phyloP scores from a whole-genome alignment of 2,888 invertebrate species.

The Drosophila birchii region DNA sequence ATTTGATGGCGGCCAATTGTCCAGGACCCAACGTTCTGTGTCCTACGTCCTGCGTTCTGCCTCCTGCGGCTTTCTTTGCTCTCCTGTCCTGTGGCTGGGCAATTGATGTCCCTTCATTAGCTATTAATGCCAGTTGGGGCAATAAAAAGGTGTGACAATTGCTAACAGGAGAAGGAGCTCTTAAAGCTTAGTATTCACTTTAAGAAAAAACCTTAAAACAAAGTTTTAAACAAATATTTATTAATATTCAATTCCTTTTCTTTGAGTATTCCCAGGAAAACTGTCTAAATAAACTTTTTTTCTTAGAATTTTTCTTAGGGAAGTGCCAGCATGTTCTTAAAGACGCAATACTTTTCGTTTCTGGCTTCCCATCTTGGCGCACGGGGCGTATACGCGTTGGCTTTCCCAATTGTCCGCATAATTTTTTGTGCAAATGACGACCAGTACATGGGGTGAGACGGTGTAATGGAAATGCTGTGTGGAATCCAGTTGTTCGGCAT shows the following conservation, averaged over 20 bases:
- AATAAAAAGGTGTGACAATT: conserved; percentile 77
- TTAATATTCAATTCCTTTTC: not conserved
- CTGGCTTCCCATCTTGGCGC: not conserved
- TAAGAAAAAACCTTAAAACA: not conserved
- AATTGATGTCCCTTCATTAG: conserved; percentile 71
- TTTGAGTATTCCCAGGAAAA: not conserved
- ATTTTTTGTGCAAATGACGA: conserved; percentile 31
- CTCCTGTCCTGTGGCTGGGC: conserved; percentile 19
- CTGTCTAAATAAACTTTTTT: not conserved
- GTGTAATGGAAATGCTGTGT: not conserved
- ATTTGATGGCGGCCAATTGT: conserved; percentile 37
- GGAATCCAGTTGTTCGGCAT: not conserved
- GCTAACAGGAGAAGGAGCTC: conserved; percentile 11
- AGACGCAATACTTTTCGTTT: too few species aligned
- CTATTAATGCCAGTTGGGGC: conserved; percentile 57
- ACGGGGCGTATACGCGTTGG: conserved; percentile 22
- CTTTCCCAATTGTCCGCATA: conserved; percentile 12
- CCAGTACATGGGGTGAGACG: not conserved
- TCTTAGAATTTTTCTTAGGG: not conserved
- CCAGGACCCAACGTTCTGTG: conserved; percentile 1
- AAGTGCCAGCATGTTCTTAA: too few species aligned
- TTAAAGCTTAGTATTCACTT: not conserved
- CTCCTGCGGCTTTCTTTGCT: conserved; percentile 16
- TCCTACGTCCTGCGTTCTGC: not conserved
- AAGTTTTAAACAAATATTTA: not conserved